These are phyloP conservation scores for Probosciger aterrimus DNA, from an alignment of 2,113 vertebrate species.

Conservation along the genomic window DNA sequence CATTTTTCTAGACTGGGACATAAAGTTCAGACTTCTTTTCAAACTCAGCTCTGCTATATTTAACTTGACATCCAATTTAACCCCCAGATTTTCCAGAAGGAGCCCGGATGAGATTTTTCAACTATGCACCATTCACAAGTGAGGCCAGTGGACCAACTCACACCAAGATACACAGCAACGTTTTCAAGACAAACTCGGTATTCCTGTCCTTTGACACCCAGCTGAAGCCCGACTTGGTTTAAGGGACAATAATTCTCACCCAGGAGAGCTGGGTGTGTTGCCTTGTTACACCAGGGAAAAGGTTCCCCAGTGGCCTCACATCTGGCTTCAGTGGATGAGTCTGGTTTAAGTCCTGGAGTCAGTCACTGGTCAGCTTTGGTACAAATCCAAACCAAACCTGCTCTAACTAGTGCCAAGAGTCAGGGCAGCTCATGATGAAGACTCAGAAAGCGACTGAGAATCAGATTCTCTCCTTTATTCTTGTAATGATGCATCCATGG, in stretches of 20 bases:
- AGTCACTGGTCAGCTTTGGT: not conserved
- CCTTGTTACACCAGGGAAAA: not conserved
- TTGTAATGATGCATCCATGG: not conserved
- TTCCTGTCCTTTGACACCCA: not conserved
- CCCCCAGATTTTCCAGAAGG: not conserved
- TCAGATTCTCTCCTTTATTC: not conserved
- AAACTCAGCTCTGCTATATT: not conserved
- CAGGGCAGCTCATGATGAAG: not conserved
- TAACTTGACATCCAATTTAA: not conserved
- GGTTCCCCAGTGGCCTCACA: not conserved
- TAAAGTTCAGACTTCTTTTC: not conserved
- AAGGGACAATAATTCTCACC: not conserved
- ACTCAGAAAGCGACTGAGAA: not conserved
- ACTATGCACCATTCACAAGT: not conserved
- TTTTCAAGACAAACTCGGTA: not conserved
- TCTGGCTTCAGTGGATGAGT: not conserved
- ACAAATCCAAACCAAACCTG: not conserved
- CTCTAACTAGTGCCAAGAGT: not conserved
- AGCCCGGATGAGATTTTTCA: not conserved
- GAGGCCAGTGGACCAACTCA: not conserved
- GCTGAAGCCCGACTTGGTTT: not conserved
- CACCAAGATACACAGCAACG: not conserved
- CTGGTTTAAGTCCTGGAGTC: not conserved
- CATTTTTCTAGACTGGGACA: not conserved
- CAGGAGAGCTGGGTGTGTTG: fast-evolving